Percentiles rank a stretch among this genome's conserved stretches.
Conservation (phyloP, 2,797 vertebrate species). For the Toxotes lorentzi region DNA sequence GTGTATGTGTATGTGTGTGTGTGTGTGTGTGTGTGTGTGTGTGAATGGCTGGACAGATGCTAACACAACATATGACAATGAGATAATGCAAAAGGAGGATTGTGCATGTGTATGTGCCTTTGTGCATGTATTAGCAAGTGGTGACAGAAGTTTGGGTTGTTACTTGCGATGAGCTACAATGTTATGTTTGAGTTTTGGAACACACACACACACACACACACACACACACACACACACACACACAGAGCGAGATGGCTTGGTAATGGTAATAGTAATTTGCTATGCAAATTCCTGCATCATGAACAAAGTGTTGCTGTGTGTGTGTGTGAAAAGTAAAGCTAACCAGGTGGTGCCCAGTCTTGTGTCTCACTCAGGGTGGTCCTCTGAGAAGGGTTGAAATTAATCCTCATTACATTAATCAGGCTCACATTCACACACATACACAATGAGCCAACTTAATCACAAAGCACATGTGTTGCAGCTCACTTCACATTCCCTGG, state of each 20-base stretch:
- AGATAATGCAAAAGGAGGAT: slow-evolving; percentile 50
- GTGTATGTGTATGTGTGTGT: slow-evolving; percentile 17
- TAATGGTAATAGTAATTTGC: slow-evolving; percentile 37
- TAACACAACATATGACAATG: slow-evolving; percentile 48
- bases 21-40: slow-evolving; percentile 14
- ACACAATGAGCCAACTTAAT: slow-evolving; percentile 49
- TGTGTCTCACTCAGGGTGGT: slow-evolving; percentile 71
- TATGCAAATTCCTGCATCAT: slow-evolving; percentile 57
- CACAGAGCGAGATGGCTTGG: background rate
- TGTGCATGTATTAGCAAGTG: slow-evolving; percentile 30
- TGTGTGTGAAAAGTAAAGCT: slow-evolving; percentile 23
- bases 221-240: slow-evolving; percentile 19
- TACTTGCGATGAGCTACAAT: slow-evolving; percentile 12
- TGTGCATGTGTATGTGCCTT: slow-evolving; percentile 36
- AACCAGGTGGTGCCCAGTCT: slow-evolving; percentile 73
- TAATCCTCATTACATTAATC: slow-evolving; percentile 73
- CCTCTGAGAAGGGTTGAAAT: slow-evolving; percentile 58
- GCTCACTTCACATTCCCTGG: slow-evolving; percentile 20
- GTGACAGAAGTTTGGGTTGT: slow-evolving; percentile 34
- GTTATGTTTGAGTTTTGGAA: background rate
- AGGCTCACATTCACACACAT: slow-evolving; percentile 47
- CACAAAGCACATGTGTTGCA: slow-evolving; percentile 40
- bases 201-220: slow-evolving; percentile 27
- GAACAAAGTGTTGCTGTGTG: slow-evolving; percentile 56
- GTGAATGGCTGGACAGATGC: slow-evolving; percentile 12